Evolutionary conservation across 2,797 vertebrate species (phyloP), one percentile per base, ranked within the genome.

Genomic region (Phoeniculus purpureus): DNA sequence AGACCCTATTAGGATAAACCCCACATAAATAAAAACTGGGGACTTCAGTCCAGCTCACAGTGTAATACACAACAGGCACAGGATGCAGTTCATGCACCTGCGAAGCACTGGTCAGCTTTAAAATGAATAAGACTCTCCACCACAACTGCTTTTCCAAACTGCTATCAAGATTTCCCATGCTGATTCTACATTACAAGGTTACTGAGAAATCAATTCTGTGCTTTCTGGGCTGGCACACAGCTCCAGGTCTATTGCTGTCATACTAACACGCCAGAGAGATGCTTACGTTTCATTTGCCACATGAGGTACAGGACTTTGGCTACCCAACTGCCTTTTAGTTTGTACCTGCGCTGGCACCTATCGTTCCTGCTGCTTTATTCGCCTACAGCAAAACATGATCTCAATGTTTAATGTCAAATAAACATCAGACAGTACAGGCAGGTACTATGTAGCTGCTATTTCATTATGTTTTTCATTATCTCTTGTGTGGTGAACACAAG

Each of bases 21-120:
- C 47, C 74, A 73, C 10, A 80, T 89, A 93, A 80, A 76, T 94
- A 89, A 93, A 31, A 77, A 79, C 19, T n/a, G 66, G 68, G 85
- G 56, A 59, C 43, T 83, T 62, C 68, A 60, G 43, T 77, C 71
- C 81, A 93, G 50, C 31, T 95, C 52, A 83, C 61, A 84, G 52
- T 34, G 40, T 26, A 95, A 91, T 58, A 56, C 43, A 62, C 72
- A 76, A 75, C 73, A 85, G 89, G 66, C 8, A 68, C 6, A 26
- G 91, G 89, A 71, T 40, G 13, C 85, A 87, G 95, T 89, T 88
- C 68, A 90, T 66, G 68, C 31, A 79, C 22, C 26, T 82, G 94
- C 90, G 87, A 14, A 59, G 61, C 10, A 72, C 80, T 86, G 76
- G 77, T 85, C 81, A 75, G 25, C 84, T 92, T 77, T 62, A 37